phyloP scores from a whole-genome alignment of 2,888 invertebrate species.

The Automeris io region DNA sequence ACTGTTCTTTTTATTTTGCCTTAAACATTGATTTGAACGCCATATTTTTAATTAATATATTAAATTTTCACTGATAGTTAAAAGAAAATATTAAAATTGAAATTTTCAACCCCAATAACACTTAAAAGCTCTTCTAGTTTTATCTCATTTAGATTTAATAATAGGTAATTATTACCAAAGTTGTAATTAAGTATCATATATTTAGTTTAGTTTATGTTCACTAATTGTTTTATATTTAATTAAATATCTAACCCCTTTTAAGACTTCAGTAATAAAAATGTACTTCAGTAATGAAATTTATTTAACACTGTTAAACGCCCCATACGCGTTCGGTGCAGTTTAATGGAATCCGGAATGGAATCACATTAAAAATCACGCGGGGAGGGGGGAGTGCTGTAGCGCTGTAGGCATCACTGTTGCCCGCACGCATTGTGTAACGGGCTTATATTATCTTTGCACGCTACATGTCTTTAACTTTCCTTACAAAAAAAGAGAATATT shows the following conservation, averaged over 20 bases:
- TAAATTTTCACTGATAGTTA: no score
- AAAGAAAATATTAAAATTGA: no score
- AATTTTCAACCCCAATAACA: not conserved
- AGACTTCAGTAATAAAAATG: slow-evolving; percentile 1
- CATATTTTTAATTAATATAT: not conserved
- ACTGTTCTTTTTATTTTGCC: not conserved
- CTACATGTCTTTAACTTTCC: no score
- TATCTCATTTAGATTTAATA: slow-evolving; percentile 57
- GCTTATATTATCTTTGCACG: no score
- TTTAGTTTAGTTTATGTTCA: slow-evolving; percentile 9
- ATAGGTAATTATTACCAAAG: slow-evolving; percentile 74
- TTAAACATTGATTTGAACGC: not conserved
- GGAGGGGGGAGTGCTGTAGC: no score
- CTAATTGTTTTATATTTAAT: slow-evolving; percentile 5
- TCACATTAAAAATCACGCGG: not conserved
- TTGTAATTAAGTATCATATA: slow-evolving; percentile 68
- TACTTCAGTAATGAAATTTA: not conserved
- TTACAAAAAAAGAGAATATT: no score
- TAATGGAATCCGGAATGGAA: not conserved
- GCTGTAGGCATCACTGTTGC: no score
- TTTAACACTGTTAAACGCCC: not conserved
- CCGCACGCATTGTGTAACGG: no score
- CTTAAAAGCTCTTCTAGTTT: slow-evolving; percentile 13
- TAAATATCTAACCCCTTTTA: no score
- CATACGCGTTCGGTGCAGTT: not conserved